Conservation (phyloP, 2,797 vertebrate genomes). For the Anas acuta region DNA sequence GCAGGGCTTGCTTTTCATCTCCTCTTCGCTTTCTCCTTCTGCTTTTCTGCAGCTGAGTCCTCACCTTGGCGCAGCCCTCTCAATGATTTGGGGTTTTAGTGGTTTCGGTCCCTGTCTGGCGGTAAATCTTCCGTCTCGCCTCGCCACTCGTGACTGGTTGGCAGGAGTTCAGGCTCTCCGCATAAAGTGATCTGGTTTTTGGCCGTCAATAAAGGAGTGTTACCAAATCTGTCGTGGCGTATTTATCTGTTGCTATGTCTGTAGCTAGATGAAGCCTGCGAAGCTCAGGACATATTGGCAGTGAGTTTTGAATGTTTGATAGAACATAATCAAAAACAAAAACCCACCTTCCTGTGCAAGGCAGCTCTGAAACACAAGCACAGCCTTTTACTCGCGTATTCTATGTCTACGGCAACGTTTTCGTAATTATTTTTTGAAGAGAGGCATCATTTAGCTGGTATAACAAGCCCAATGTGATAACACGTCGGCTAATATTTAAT, state of each 20-base stretch:
- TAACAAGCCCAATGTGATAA: constrained; percentile 13
- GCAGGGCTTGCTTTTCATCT: not conserved
- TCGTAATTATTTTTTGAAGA: constrained; percentile 25
- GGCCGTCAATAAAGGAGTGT: constrained; percentile 47
- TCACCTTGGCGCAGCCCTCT: not conserved
- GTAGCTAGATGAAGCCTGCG: constrained; percentile 40
- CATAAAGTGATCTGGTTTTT: constrained; percentile 35
- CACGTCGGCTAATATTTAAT: constrained; percentile 35
- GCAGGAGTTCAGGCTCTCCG: constrained; percentile 35
- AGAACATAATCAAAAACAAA: constrained; percentile 45
- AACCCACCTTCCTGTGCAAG: not conserved
- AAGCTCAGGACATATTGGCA: constrained; percentile 48
- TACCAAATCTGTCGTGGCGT: constrained; percentile 44
- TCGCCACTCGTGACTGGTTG: not conserved
- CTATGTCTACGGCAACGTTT: not conserved
- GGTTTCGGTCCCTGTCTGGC: not conserved
- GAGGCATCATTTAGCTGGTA: not conserved
- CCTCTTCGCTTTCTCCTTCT: not conserved
- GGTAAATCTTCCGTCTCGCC: not conserved
- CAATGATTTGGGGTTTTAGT: not conserved
- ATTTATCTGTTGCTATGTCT: constrained; percentile 71
- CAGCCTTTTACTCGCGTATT: not conserved
- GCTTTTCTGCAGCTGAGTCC: not conserved
- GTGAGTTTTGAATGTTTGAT: constrained; percentile 34
- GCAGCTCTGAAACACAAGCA: constrained; percentile 4